phyloP scores from a whole-genome alignment of 1,140 invertebrate species.

The Papilio polyxenes region DNA sequence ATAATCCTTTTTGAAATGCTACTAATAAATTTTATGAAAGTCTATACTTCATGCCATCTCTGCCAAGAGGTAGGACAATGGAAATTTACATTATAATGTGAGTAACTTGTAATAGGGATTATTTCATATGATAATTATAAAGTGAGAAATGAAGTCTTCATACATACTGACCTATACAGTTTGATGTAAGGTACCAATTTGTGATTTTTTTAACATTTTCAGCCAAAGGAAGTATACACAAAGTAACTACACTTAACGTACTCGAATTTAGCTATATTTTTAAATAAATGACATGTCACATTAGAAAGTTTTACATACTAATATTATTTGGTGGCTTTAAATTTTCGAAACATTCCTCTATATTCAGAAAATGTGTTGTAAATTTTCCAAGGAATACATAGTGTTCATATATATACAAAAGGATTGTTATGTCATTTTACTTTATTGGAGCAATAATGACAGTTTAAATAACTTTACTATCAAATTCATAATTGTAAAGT shows the following conservation, averaged over 20 bases:
- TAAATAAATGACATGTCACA: not conserved
- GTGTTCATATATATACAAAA: no score
- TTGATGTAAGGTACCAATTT: not conserved
- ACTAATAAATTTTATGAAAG: not conserved
- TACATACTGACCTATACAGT: not conserved
- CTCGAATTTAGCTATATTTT: not conserved
- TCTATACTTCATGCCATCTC: not conserved
- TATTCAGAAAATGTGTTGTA: no score
- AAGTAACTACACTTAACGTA: constrained; percentile 31
- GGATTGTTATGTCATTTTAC: not conserved
- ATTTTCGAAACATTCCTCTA: not conserved
- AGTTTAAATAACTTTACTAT: not conserved
- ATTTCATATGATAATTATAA: constrained; percentile 10
- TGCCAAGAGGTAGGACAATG: not conserved
- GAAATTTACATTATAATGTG: constrained; percentile 24
- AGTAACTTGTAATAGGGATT: constrained; percentile 29
- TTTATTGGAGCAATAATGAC: not conserved
- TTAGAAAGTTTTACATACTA: not conserved
- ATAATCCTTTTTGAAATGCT: not conserved
- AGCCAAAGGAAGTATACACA: constrained; percentile 18
- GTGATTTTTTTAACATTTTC: constrained; percentile 9
- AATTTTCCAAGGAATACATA: no score
- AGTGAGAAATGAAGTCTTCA: not conserved
- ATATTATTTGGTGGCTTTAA: not conserved
- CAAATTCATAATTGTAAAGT: not conserved